phyloP scores from a whole-genome alignment of 92 coral and sea anemone species.

The Porites rus region DNA sequence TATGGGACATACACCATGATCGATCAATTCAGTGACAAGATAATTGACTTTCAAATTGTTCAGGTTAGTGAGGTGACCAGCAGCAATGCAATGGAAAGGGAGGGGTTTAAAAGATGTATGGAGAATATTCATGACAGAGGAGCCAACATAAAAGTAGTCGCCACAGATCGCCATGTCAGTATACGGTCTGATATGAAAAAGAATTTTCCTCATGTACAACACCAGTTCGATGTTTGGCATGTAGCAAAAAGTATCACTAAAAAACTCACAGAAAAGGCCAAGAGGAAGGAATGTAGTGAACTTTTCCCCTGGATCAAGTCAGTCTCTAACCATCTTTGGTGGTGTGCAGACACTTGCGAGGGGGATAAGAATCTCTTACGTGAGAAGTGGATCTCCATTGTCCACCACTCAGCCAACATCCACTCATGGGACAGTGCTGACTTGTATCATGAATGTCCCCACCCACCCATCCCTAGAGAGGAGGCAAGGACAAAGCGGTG shows the following conservation, averaged over 20 bases:
- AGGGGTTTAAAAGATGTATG: constrained; percentile 51
- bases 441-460: constrained; percentile 8
- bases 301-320: too few species aligned
- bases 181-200: constrained; percentile 42
- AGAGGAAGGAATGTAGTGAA: too few species aligned
- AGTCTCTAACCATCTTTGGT: too few species aligned
- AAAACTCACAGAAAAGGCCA: too few species aligned
- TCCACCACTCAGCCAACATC: constrained; percentile 37
- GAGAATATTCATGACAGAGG: constrained; percentile 8
- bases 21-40: neutral
- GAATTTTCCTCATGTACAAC: constrained; percentile 18
- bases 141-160: too few species aligned
- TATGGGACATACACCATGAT: constrained; percentile 67
- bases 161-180: neutral
- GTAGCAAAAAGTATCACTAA: neutral
- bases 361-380: constrained; percentile 42
- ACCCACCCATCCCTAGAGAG: too few species aligned
- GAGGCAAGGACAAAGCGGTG: too few species aligned
- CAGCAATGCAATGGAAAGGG: constrained; percentile 69
- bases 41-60: constrained; percentile 21
- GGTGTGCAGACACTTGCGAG: neutral
- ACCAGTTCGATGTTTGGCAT: constrained; percentile 68
- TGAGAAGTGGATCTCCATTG: constrained; percentile 47
- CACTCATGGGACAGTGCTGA: constrained; percentile 16
- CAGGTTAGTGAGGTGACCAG: constrained; percentile 40